Evolutionary conservation across 2,888 invertebrate genomes (phyloP).

Genomic region (Eristalis tenax): DNA sequence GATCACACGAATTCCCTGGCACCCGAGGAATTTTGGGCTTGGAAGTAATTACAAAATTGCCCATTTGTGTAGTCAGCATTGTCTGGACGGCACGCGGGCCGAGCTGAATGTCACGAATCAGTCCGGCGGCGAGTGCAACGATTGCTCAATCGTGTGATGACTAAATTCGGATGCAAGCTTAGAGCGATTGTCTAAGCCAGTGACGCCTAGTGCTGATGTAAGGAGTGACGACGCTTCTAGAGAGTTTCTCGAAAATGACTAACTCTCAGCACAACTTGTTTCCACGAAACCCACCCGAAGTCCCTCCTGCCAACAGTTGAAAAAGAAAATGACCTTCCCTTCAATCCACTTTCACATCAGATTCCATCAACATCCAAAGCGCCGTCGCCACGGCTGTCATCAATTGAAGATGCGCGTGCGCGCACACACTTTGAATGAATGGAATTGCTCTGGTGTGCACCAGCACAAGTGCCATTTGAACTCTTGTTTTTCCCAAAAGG

Average conservation of each 20-base stretch:
- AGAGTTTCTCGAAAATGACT: too few species aligned
- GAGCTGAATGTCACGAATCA: background rate
- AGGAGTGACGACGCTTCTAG: too few species aligned
- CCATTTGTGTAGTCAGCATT: background rate
- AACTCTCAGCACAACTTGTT: too few species aligned
- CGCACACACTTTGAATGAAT: slow-evolving; percentile 37
- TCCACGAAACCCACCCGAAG: too few species aligned
- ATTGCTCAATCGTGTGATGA: background rate
- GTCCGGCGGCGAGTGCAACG: background rate
- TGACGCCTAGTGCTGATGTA: too few species aligned
- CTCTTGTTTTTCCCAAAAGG: slow-evolving; percentile 46
- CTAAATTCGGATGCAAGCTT: background rate
- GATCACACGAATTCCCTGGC: background rate
- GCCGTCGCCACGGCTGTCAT: background rate
- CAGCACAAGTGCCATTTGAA: slow-evolving; percentile 64
- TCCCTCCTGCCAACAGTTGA: too few species aligned
- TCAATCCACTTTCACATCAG: background rate
- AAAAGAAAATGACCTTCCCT: too few species aligned
- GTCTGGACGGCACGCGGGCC: background rate
- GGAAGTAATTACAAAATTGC: background rate
- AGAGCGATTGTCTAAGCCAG: too few species aligned
- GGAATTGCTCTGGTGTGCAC: slow-evolving; percentile 22
- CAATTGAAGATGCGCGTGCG: background rate
- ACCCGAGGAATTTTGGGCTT: background rate
- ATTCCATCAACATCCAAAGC: background rate